These are phyloP conservation scores for Gasteruption jaculator DNA, from an alignment of 2,888 invertebrate species.

Conservation along the genomic window DNA sequence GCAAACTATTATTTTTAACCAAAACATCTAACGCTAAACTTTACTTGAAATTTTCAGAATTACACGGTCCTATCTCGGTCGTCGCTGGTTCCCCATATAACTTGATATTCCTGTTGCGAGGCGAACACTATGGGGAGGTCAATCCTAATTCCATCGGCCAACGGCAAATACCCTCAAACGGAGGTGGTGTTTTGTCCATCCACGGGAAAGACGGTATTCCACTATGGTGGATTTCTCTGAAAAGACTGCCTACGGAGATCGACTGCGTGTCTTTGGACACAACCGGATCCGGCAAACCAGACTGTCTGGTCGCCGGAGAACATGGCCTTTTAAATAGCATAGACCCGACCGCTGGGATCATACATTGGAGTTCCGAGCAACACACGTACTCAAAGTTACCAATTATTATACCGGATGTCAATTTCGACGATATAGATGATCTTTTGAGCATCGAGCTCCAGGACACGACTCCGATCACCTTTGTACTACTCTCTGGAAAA, in stretches of 20 bases:
- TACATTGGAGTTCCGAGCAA: constrained; percentile 58
- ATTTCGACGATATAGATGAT: constrained; percentile 68
- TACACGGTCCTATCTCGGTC: constrained; percentile 42
- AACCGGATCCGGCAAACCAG: constrained; percentile 66
- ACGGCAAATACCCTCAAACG: constrained; percentile 49
- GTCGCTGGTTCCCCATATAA: constrained; percentile 51
- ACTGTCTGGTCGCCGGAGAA: constrained; percentile 72
- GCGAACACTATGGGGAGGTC: constrained; percentile 44
- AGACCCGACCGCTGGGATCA: constrained; percentile 60
- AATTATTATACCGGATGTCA: constrained; percentile 66
- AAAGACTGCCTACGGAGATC: constrained; percentile 66
- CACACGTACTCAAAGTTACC: constrained; percentile 65
- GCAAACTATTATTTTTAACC: constrained; percentile 2
- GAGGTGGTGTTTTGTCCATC: constrained; percentile 67
- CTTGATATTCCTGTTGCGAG: constrained; percentile 70
- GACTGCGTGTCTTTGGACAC: constrained; percentile 72
- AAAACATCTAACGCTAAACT: no score
- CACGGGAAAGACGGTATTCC: constrained; percentile 67
- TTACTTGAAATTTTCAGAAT: constrained; percentile 39
- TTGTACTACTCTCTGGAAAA: constrained; percentile 68
- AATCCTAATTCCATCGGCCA: constrained; percentile 32
- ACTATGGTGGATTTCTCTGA: constrained; percentile 70
- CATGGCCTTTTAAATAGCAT: constrained; percentile 62
- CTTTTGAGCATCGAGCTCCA: constrained; percentile 53
- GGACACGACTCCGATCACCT: constrained; percentile 39